A percentile compares a stretch with the other conserved stretches of the same genome.
Conservation (phyloP, 2,113 vertebrate genomes). For the Electrona antarctica region DNA sequence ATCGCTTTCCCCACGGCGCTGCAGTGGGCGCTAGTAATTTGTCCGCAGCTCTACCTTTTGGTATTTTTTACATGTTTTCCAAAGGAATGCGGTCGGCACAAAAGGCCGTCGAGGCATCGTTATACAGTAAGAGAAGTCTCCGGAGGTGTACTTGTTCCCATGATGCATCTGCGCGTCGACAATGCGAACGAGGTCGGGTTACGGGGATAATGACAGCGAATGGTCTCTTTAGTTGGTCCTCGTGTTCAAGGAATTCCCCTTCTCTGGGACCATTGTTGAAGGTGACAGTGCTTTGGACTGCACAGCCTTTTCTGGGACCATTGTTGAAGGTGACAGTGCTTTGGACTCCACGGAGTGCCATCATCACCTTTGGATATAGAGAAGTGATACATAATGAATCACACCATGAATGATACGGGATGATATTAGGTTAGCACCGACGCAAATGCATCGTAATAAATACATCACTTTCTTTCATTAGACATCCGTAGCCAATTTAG, state of each 20-base stretch:
- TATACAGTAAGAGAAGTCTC: conserved; percentile 60
- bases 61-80: conserved; percentile 69
- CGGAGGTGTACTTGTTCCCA: conserved; percentile 56
- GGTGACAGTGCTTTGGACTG: conserved; percentile 37
- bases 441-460: too few relatives aligned
- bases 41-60: conserved; percentile 64
- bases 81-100: conserved; percentile 72
- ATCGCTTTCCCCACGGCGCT: conserved; percentile 53
- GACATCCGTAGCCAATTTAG: too few relatives aligned
- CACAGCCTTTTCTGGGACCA: conserved; percentile 45
- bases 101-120: conserved; percentile 63
- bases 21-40: conserved; percentile 68
- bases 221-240: conserved; percentile 57
- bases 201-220: conserved; percentile 59
- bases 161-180: conserved; percentile 59
- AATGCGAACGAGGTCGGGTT: conserved; percentile 61
- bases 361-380: conserved; percentile 49
- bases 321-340: conserved; percentile 56
- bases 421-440: too few relatives aligned
- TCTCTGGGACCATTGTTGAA: conserved; percentile 50
- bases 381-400: conserved; percentile 42
- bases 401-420: conserved; percentile 14
- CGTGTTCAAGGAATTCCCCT: conserved; percentile 76
- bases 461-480: too few relatives aligned
- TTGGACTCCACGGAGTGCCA: conserved; percentile 15